Evolutionary conservation across 2,113 vertebrate genomes (phyloP), one percentile per base, ranked within the genome.

Genomic region (Noturus placidus): DNA sequence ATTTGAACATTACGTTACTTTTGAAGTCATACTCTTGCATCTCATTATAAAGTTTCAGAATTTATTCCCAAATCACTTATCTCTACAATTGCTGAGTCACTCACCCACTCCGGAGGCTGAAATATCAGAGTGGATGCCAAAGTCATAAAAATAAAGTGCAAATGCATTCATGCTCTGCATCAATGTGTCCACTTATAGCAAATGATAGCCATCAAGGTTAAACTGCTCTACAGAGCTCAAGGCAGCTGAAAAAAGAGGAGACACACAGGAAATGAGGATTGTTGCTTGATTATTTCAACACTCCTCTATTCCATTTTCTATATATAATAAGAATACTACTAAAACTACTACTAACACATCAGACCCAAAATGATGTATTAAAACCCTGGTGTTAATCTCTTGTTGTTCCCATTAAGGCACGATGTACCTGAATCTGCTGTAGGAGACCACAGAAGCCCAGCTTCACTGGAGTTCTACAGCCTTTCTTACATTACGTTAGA

Each of bases 131-230:
- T 19, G 69, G 74, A 27, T 74, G 69, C 27, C 17, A 38, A 15
- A 65, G 76, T 72, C 52, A 70, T 85, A 82, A 78, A 86, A 86
- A 42, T 13, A 61, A 67, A 33, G 42, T 76, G 27, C 65, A 61
- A n/a, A 50, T 50, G 82, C 76, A 87, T 83, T 83, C 9, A 88
- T 50, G 69, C 42, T 65, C 38, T 35, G 57, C 59, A 83, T 50
- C 69, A 86, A 65, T 72, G 15, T 17, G 46, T 63, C 25, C 25
- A 30, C 69, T 80, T 88, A 83, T n/a, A 72, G 80, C 42, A 78
- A 81, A n/a, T 46, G 10, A 25, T 25, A 69, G 54, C 59, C 63
- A 61, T 79, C 7, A 72, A 20, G 52, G 84, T 78, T 82, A 83
- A 27, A 25, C 42, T 27, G 81, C 67, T 50, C 33, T 83, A 46